Evolutionary conservation across 2,113 vertebrate genomes (phyloP).

Genomic region (Archocentrus centrarchus): DNA sequence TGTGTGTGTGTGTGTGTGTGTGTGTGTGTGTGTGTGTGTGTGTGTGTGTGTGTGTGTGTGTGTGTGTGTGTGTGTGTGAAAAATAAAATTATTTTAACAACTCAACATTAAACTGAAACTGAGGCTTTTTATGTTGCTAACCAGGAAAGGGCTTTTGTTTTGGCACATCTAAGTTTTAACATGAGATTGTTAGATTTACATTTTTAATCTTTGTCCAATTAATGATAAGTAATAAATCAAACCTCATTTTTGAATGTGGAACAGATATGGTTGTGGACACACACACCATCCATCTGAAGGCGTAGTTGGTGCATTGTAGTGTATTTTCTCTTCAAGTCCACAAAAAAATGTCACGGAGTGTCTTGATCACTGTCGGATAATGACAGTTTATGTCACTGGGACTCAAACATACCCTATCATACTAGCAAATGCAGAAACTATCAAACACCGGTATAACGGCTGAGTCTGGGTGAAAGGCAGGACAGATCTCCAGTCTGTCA

Average conservation of each 20-base stretch:
- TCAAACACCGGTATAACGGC: background rate
- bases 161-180: background rate
- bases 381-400: background rate
- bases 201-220: background rate
- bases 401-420: background rate
- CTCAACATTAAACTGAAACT: no score
- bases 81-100: no score
- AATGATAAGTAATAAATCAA: conserved; percentile 1
- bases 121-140: background rate
- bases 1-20: background rate
- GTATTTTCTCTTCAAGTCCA: background rate
- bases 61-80: background rate
- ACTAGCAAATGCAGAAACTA: background rate
- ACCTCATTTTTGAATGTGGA: background rate
- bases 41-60: background rate
- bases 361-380: background rate
- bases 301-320: background rate
- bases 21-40: background rate
- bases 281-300: background rate
- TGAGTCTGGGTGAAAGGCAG: background rate
- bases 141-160: background rate
- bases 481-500: background rate
- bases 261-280: background rate
- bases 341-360: background rate
- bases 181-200: background rate